Conservation (phyloP, 2,888 invertebrate genomes). For the Dryococelus australis region DNA sequence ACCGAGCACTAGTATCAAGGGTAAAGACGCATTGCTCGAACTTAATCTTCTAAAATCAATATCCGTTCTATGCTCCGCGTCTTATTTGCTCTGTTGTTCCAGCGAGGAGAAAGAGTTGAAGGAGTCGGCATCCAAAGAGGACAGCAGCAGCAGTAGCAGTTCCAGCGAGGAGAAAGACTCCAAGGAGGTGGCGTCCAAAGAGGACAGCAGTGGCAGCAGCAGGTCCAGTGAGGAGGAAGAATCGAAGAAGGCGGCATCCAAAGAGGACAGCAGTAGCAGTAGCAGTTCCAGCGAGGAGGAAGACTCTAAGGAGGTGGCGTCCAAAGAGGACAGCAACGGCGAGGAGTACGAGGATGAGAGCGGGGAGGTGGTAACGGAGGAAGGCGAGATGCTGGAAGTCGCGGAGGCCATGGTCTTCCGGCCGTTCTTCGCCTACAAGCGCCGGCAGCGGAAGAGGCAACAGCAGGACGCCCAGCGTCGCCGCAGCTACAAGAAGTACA, state of each 20-base stretch:
- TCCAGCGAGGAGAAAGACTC: no score
- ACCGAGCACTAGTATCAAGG: no score
- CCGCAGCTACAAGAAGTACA: conserved; percentile 4
- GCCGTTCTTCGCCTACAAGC: neutral
- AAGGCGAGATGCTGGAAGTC: neutral
- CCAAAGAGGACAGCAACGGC: neutral
- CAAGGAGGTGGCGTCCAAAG: no score
- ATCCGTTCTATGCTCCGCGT: no score
- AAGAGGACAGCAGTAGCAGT: neutral
- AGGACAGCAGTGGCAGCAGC: neutral
- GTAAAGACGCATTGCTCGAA: no score
- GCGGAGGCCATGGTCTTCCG: neutral
- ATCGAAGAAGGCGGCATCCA: neutral
- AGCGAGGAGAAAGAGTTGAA: neutral
- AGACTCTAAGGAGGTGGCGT: neutral
- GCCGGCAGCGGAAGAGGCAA: neutral
- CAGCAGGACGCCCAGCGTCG: neutral
- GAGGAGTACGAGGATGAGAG: neutral
- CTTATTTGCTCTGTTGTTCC: no score
- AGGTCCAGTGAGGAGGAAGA: neutral
- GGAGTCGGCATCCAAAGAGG: neutral
- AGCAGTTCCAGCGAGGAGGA: no score
- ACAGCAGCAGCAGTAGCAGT: neutral
- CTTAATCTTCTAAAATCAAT: no score
- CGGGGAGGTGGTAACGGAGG: neutral